These are phyloP conservation scores for Drosophila chauvacae DNA, from an alignment of 1,140 invertebrate species.

Conservation along the genomic window DNA sequence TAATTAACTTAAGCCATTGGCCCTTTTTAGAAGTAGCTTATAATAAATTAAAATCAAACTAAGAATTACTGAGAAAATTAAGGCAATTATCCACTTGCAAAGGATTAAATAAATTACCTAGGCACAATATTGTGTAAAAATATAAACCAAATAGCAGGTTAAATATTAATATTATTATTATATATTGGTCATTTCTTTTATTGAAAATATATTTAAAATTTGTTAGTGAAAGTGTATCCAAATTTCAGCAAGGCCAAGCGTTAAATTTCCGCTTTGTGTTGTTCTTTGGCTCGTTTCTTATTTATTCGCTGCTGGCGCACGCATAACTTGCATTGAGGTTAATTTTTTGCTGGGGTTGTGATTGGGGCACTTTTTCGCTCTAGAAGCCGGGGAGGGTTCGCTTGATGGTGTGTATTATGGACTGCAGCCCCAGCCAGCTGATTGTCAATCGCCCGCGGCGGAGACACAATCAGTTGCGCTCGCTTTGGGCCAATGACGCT, in stretches of 20 bases:
- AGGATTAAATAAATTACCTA: no score
- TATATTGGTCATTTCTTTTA: no score
- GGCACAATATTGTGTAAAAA: no score
- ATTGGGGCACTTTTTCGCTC: conserved; percentile 24
- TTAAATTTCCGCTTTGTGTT: conserved; percentile 41
- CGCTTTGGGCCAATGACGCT: conserved; percentile 65
- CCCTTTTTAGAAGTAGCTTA: background rate
- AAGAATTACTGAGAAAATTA: no score
- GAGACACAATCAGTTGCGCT: conserved; percentile 72
- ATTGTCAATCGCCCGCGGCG: conserved; percentile 66
- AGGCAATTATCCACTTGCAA: no score
- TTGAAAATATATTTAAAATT: background rate
- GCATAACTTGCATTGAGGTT: conserved; percentile 79
- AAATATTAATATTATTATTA: no score
- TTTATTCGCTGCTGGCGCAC: conserved; percentile 63
- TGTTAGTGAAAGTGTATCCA: background rate
- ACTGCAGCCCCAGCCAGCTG: conserved; percentile 62
- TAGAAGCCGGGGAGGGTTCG: background rate
- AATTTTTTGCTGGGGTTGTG: conserved; percentile 59
- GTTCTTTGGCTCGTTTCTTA: conserved; percentile 36
- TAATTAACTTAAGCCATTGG: no score
- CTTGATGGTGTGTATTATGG: conserved; percentile 15
- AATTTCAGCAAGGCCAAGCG: background rate
- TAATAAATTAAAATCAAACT: no score
- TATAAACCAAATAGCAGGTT: no score